Conservation (phyloP, 2,113 vertebrate genomes). For the Epinephelus fuscoguttatus region DNA sequence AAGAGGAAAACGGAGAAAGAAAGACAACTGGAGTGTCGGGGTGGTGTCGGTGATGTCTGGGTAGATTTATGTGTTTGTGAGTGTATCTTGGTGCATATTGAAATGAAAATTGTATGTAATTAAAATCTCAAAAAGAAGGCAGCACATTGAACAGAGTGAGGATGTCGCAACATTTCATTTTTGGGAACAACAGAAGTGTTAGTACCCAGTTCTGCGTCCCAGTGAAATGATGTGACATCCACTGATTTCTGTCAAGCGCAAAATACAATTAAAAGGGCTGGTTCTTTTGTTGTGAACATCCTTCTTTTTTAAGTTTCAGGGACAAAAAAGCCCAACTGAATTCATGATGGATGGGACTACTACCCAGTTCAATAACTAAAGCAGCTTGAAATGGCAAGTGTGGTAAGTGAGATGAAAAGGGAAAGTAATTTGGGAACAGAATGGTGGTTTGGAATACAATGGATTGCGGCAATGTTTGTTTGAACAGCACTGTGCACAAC, state of each 20-base stretch:
- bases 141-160: not conserved
- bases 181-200: conserved; percentile 12
- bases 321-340: not conserved
- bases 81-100: not conserved
- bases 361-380: conserved; percentile 42
- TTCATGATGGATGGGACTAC: not conserved
- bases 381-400: conserved; percentile 57
- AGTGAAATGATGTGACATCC: conserved; percentile 32
- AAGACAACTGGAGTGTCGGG: not conserved
- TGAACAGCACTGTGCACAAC: conserved; percentile 48
- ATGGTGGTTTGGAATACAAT: conserved; percentile 41
- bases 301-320: not conserved
- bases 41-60: not conserved
- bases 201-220: conserved; percentile 1
- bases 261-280: not conserved
- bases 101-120: not conserved
- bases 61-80: not conserved
- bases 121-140: conserved; percentile 1
- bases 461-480: conserved; percentile 66
- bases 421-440: conserved; percentile 46
- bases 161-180: conserved; percentile 33
- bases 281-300: not conserved
- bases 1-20: not conserved
- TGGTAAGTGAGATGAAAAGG: conserved; percentile 62
- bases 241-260: not conserved